Evolutionary conservation across 2,888 invertebrate species (phyloP), one percentile per base, ranked within the genome.

Genomic region (Geotrupes spiniger): DNA sequence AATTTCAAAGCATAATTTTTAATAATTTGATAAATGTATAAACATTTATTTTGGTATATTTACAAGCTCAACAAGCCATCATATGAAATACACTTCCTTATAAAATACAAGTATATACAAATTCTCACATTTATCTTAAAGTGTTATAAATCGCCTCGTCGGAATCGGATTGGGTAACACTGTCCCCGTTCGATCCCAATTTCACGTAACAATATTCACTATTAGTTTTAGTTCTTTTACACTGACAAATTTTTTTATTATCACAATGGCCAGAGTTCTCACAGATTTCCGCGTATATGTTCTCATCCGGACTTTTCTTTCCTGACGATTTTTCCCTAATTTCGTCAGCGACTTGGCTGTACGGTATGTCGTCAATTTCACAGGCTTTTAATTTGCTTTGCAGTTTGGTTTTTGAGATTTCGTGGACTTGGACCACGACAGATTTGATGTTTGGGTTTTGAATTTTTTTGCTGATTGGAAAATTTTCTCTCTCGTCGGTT

Each of bases 211-310:
- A 70, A 58, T 69, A 70, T 48, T 69, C 67, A 41, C 60, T 56
- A 27, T 46, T 60, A 37, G 31, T 36, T 46, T 62, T 63, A 57
- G 62, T 63, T 51, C 64, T 59, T 44, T 59, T 59, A 53, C 66
- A 66, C 42, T 60, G 60, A 53, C 64, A 66, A 49, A 61, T 59
- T 48, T 56, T 53, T 53, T 57, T 62, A 57, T 61, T 61, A 57
- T 61, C 61, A 59, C 52, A 54, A 46, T 53, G 51, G 46, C 60
- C 57, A 28, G 59, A 37, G 46, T 51, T 59, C 52, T 69, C 70
- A 52, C 84, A 84, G 49, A 85, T 85, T 70, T 85, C 85, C 40
- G 85, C 84, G 63, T 85, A 85, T 59, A 85, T 84, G 60, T 85
- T 85, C 61, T 85, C 85, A 62, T 81, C 77, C 33, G 72, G 70